These are phyloP conservation scores for Leistus spinibarbis DNA, from an alignment of 2,888 invertebrate genomes.

Conservation along the genomic window DNA sequence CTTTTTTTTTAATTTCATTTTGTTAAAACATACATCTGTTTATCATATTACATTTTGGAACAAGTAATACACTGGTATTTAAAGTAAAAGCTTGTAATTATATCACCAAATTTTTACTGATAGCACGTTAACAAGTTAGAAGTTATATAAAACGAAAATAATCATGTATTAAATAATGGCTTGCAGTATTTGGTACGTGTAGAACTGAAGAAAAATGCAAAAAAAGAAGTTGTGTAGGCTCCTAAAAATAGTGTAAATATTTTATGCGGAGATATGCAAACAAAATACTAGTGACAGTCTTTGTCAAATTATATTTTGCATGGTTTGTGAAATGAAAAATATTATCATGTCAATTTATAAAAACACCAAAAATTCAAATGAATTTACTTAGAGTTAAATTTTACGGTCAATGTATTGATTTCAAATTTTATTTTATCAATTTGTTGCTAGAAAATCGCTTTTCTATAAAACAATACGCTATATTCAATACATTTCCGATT, in stretches of 20 bases:
- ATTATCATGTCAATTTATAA: background rate
- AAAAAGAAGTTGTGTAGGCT: conserved; percentile 5
- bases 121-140: background rate
- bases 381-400: background rate
- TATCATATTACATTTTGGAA: too few relatives aligned
- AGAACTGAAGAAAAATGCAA: background rate
- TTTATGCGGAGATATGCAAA: conserved; percentile 27
- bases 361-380: background rate
- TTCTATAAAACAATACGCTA: too few relatives aligned
- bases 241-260: conserved; percentile 31
- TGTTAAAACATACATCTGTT: too few relatives aligned
- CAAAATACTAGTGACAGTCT: conserved; percentile 18
- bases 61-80: too few relatives aligned
- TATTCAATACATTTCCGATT: too few relatives aligned
- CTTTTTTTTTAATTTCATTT: too few relatives aligned
- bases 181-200: conserved; percentile 6
- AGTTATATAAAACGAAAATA: background rate
- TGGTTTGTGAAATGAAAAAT: conserved; percentile 30
- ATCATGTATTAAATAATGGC: background rate
- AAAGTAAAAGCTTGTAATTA: too few relatives aligned
- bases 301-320: conserved; percentile 34
- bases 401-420: background rate
- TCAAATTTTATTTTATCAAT: background rate
- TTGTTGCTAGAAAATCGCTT: background rate
- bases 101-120: too few relatives aligned